Base-by-base conservation (phyloP, 2,888 invertebrate genomes). In the Rhagium mordax region DNA sequence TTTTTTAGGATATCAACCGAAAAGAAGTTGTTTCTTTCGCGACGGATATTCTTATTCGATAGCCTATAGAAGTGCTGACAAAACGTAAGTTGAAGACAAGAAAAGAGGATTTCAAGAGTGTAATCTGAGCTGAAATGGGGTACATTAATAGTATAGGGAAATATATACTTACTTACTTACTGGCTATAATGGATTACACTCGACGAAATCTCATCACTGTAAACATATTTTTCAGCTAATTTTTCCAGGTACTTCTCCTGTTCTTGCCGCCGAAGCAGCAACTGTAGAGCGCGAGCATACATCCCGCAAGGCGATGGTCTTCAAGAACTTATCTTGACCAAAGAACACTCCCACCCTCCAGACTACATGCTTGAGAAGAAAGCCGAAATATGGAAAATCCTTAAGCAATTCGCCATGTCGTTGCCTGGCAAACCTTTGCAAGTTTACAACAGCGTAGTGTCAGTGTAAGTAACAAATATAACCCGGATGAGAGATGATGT, bases 331-430 rank as follows among this genome's bases (percentile, higher is more conserved):
- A 74, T 83, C 16, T 24, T 84, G 48, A 74, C 77, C 1, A 80
- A 69, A 29, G 76, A 74, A 27, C 84, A 84, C 48, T 81, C 79
- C 53, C 84, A 84, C 74, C 82, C 84, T 4, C 84, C 84, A 1
- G 78, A 78, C 61, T 78, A 74, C 41, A 51, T 79, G 51, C 60
- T 81, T 61, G 81, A 79, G 64, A 78, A 79, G 59, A 78, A 79
- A 51, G 70, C 75, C 1, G 80, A 81, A 71, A 81, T 81, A 47
- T 77, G 78, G 57, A 77, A 76, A 65, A 75, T 78, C 33, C 57
- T 81, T 8, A 80, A 79, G 57, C 79, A 79, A 47, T 81, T 80
- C 59, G 74, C 80, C 6, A 61, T 74, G 15, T 77, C 78, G 10
- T 68, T 81, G 49, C 81, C 81, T 53, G 81, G 79, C 15, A 77